Evolutionary conservation across 2,113 vertebrate species (phyloP), one percentile per base, ranked within the genome.

Genomic region (Microtus pennsylvanicus): DNA sequence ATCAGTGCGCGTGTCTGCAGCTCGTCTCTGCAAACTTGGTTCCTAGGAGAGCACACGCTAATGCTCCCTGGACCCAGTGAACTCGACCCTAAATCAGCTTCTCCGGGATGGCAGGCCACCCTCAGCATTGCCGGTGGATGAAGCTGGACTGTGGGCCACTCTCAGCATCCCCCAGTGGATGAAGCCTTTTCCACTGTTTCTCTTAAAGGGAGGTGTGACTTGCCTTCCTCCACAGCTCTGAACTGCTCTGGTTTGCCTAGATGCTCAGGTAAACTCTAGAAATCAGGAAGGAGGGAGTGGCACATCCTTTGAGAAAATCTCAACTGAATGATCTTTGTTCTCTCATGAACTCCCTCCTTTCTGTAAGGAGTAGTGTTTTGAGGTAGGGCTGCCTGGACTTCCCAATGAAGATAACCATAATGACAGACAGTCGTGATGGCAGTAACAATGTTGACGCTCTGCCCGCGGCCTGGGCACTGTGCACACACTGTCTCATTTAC

Each of bases 31-130:
- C 47, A 55, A 14, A 55, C 12, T 16, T 35, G 87, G 45, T n/a
- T n/a, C 47, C 38, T 22, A 30, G 70, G 55, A 87, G 47, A 80
- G 50, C 10, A 33, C 42, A 52, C 1, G 7, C 45, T 13, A 67
- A 35, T 28, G 42, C 33, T 6, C 26, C 2, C 13, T 3, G 16
- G 61, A 35, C 1, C 67, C 6, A 1, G 0, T 11, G n/a, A 65
- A 55, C 17, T 26, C 21, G 38, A 92, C 55, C 33, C 22, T 4
- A 52, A 63, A 33, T 5, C 38, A 63, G 83, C 19, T 52, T 75
- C 22, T 45, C 11, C 13, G 2, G 14, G 75, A n/a, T 22, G 33
- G 58, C 65, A 61, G 81, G 38, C 47, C 26, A 38, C 30, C n/a
- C 61, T 65, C 2, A 17, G 74, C 7, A 19, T 4, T 26, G 42